Evolutionary conservation across 2,797 vertebrate genomes (phyloP), one percentile per base, ranked within the genome.

Genomic region (Buphagus erythrorhynchus): DNA sequence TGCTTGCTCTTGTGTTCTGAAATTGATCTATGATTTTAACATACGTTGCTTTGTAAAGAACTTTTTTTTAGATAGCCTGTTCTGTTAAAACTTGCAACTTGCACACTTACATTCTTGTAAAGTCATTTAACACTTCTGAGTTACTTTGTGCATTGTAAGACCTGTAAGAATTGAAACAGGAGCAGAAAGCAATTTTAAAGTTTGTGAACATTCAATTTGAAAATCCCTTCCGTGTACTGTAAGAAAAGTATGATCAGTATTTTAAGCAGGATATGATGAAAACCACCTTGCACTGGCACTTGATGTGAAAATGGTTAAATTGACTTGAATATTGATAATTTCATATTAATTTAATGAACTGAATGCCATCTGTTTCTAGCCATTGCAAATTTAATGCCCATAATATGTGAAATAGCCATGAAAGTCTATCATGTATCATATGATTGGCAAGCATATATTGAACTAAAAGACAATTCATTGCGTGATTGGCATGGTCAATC

Each of bases 401-500:
- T 78, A 79, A n/a, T 52, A 36, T 16, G 15, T 81, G 54, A 94
- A 90, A 48, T 38, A 74, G 19, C 25, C 6, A 3, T 52, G n/a
- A 38, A 91, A 29, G 21, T 68, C 28, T 79, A 18, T 45, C 3
- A 5, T 28, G 11, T 51, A 11, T 51, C 43, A 3, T 38, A 33
- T 14, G 17, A 46, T 13, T 79, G 36, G 28, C 26, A 63, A 73
- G 22, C 25, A 4, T 78, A 31, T 52, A 36, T 75, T 75, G 73
- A 86, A 36, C 55, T 75, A 52, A 77, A 87, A 87, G 24, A 51
- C 35, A 51, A 5, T 69, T 71, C 26, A 46, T 76, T 84, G 31
- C 17, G 29, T 2, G 5, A 0, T 22, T 69, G 8, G 5, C n/a
- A n/a, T n/a, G n/a, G n/a, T n/a, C n/a, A n/a, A 18, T 33, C 38